Conservation (phyloP, 2,888 invertebrate species). For the Brassicogethes aeneus region DNA sequence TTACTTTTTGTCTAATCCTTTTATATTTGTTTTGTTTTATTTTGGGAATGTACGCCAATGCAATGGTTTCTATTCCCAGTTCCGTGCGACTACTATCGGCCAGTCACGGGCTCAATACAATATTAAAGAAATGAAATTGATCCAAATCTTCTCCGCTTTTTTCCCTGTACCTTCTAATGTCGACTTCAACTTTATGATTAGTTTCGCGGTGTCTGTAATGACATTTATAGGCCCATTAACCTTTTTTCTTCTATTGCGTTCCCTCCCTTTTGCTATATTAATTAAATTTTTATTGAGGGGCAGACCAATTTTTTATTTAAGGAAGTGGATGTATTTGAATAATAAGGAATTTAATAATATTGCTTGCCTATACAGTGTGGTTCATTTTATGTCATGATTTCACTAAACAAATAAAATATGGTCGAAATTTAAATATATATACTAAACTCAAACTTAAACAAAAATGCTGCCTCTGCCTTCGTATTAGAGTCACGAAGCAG, state of each 20-base stretch:
- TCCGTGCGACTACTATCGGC: slow-evolving; percentile 9
- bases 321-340: no score
- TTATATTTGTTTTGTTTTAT: no score
- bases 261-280: no score
- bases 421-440: no score
- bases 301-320: not conserved
- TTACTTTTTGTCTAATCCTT: no score
- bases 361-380: no score
- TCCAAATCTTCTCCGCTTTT: slow-evolving; percentile 17
- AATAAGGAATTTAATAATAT: no score
- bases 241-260: not conserved
- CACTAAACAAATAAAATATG: no score
- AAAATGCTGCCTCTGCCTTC: no score
- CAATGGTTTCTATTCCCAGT: not conserved
- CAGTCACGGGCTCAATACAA: slow-evolving; percentile 41
- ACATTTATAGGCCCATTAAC: not conserved
- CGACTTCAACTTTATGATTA: slow-evolving; percentile 35
- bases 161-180: not conserved
- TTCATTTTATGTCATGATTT: no score
- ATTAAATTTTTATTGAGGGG: not conserved
- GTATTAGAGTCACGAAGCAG: no score
- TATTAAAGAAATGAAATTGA: slow-evolving; percentile 41
- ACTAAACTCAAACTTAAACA: no score
- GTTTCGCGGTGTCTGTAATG: slow-evolving; percentile 22
- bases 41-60: not conserved